These are phyloP conservation scores for Parambassis ranga DNA, from an alignment of 2,797 vertebrate genomes.

Conservation along the genomic window DNA sequence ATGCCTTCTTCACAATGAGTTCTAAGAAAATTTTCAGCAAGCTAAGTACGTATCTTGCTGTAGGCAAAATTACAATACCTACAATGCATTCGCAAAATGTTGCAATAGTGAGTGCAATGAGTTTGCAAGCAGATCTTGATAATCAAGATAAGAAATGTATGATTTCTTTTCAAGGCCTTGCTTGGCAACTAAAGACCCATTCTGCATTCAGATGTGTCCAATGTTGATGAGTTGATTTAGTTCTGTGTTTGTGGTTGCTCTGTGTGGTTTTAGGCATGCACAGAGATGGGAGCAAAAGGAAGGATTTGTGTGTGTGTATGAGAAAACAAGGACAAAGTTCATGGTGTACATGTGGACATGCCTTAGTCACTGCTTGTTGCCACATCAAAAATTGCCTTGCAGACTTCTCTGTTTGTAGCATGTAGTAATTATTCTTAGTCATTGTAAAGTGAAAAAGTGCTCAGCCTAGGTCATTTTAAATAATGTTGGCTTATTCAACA, in stretches of 20 bases:
- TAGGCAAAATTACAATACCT: too few species aligned
- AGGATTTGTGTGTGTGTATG: not conserved
- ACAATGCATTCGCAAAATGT: too few species aligned
- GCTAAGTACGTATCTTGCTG: too few species aligned
- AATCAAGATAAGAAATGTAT: too few species aligned
- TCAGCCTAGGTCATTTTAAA: too few species aligned
- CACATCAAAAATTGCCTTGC: not conserved
- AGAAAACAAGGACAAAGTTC: conserved; percentile 32
- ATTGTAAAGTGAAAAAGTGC: too few species aligned
- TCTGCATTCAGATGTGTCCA: not conserved
- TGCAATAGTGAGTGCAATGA: too few species aligned
- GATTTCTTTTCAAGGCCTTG: not conserved
- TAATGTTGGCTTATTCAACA: too few species aligned
- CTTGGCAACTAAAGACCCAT: not conserved
- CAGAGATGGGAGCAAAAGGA: not conserved
- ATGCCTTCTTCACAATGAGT: too few species aligned
- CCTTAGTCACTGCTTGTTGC: not conserved
- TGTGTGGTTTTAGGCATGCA: not conserved
- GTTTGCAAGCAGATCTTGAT: too few species aligned
- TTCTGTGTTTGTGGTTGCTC: not conserved
- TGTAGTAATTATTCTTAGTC: too few species aligned
- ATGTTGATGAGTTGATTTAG: not conserved
- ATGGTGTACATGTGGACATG: not conserved
- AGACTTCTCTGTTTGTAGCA: not conserved
- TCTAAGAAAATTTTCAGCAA: too few species aligned